Conservation (phyloP, 2,113 vertebrate genomes). For the Gasterosteus nipponicus region DNA sequence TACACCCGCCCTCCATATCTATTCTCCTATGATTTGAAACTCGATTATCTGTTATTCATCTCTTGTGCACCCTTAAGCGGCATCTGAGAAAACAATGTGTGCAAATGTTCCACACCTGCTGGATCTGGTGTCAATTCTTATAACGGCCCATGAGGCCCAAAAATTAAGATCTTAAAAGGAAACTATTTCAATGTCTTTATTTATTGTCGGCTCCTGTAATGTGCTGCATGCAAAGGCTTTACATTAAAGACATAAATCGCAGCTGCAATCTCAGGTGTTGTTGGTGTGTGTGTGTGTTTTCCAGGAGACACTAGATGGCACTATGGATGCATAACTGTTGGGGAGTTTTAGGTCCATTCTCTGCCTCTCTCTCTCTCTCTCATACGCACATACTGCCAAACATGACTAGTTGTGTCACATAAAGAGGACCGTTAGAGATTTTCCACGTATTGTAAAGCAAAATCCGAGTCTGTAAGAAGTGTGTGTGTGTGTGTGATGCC, state of each 20-base stretch:
- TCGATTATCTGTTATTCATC: background rate
- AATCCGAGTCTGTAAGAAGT: background rate
- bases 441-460: background rate
- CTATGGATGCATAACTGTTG: constrained; percentile 72
- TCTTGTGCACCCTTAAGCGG: background rate
- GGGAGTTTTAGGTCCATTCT: constrained; percentile 20
- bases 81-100: background rate
- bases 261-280: constrained; percentile 1
- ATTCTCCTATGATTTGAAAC: background rate
- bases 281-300: constrained; percentile 48
- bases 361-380: background rate
- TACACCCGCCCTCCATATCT: background rate
- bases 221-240: background rate
- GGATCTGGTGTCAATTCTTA: background rate
- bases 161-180: background rate
- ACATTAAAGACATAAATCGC: constrained; percentile 1
- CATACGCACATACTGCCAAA: constrained; percentile 5
- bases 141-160: background rate
- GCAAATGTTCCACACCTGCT: background rate
- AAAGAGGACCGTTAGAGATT: constrained; percentile 8
- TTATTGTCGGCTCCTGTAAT: background rate
- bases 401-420: constrained; percentile 25
- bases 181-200: background rate
- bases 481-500: constrained; percentile 2
- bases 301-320: constrained; percentile 83